Evolutionary conservation across 2,888 invertebrate species (phyloP).

Genomic region (Agrypnus murinus): DNA sequence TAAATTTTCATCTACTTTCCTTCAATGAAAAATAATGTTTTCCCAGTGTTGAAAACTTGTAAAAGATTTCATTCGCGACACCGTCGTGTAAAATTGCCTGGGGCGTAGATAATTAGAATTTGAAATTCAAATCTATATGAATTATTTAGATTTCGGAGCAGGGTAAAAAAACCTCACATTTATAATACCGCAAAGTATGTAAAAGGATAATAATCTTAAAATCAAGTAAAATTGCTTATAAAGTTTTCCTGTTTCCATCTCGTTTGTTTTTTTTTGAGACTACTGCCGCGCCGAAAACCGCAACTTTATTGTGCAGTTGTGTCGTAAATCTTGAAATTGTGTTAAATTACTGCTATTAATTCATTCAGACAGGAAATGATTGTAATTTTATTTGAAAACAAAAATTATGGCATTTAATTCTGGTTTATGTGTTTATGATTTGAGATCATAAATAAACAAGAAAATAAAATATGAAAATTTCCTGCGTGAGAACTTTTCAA

Average conservation of each 20-base stretch:
- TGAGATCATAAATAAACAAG: slow-evolving; percentile 10
- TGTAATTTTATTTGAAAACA: too few species aligned
- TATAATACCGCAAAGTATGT: slow-evolving; percentile 8
- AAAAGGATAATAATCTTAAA: slow-evolving; percentile 30
- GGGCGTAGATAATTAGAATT: slow-evolving; percentile 55
- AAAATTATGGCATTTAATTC: too few species aligned
- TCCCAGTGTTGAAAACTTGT: slow-evolving; percentile 24
- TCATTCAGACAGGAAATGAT: too few species aligned
- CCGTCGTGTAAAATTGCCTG: slow-evolving; percentile 48
- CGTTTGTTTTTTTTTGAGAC: too few species aligned
- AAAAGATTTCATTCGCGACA: slow-evolving; percentile 32
- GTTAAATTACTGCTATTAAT: too few species aligned
- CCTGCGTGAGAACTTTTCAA: neutral
- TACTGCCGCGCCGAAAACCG: too few species aligned
- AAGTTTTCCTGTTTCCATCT: neutral
- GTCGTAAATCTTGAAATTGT: too few species aligned
- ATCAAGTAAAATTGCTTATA: slow-evolving; percentile 4
- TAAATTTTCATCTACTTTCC: slow-evolving; percentile 31
- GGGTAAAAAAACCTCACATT: slow-evolving; percentile 17
- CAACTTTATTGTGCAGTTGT: too few species aligned
- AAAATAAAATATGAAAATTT: slow-evolving; percentile 7
- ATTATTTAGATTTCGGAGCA: slow-evolving; percentile 49
- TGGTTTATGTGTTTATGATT: slow-evolving; percentile 6
- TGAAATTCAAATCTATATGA: slow-evolving; percentile 57
- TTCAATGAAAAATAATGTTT: slow-evolving; percentile 36